A percentile compares a stretch with the other conserved stretches of the same genome.
Evolutionary conservation across 2,113 vertebrate species (phyloP).

Genomic region (Cervus canadensis): DNA sequence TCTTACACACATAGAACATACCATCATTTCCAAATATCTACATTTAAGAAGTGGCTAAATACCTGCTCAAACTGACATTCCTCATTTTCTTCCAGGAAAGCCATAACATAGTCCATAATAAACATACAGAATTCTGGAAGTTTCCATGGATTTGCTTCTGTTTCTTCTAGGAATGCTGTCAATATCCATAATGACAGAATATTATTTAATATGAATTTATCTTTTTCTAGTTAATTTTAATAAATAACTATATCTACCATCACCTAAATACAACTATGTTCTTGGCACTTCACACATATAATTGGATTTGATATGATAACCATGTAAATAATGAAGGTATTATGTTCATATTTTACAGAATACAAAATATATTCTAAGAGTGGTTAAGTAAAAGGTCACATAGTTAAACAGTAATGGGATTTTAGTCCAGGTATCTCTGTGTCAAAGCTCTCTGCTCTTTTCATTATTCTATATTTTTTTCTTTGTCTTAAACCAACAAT

Average conservation of each 20-base stretch:
- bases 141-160: background rate
- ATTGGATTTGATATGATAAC: background rate
- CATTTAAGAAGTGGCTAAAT: background rate
- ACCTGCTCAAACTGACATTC: background rate
- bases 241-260: background rate
- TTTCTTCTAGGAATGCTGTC: background rate
- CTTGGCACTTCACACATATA: background rate
- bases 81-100: background rate
- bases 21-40: background rate
- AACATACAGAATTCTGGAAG: background rate
- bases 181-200: background rate
- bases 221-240: background rate
- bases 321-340: background rate
- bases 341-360: background rate
- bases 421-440: background rate
- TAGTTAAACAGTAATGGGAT: background rate
- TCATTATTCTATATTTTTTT: background rate
- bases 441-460: background rate
- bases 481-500: background rate
- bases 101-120: background rate
- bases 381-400: background rate
- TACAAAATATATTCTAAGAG: background rate
- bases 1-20: background rate
- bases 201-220: background rate
- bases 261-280: background rate